These are phyloP conservation scores for Athrips mouffetella DNA, from an alignment of 2,888 invertebrate genomes.

Conservation along the genomic window DNA sequence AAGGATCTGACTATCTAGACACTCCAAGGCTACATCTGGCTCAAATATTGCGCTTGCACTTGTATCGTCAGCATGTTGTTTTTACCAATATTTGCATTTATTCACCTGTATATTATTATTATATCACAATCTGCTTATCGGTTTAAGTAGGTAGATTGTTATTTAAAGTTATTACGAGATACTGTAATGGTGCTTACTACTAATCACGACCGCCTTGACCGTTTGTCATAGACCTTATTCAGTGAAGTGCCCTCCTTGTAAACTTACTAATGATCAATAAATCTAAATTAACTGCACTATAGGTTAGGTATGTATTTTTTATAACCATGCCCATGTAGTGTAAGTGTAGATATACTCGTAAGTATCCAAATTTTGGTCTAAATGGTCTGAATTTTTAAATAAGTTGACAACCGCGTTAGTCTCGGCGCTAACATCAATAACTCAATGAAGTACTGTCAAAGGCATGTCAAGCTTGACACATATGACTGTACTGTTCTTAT, in stretches of 20 bases:
- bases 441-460: no score
- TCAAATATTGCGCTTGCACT: slow-evolving; percentile 26
- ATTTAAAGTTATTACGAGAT: no score
- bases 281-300: slow-evolving; percentile 35
- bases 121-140: not conserved
- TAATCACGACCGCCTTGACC: no score
- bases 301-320: not conserved
- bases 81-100: slow-evolving; percentile 15
- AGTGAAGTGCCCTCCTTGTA: slow-evolving; percentile 45
- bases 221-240: slow-evolving; percentile 45
- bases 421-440: no score
- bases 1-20: slow-evolving; percentile 37
- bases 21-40: slow-evolving; percentile 32
- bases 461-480: no score
- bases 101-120: not conserved
- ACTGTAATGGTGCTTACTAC: no score
- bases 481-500: no score
- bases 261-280: slow-evolving; percentile 34
- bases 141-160: not conserved
- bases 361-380: no score
- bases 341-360: no score
- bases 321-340: no score
- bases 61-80: slow-evolving; percentile 10
- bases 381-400: no score
- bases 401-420: no score